Base-by-base conservation (phyloP, 1,140 invertebrate genomes). In the Berghia stephanieae region DNA sequence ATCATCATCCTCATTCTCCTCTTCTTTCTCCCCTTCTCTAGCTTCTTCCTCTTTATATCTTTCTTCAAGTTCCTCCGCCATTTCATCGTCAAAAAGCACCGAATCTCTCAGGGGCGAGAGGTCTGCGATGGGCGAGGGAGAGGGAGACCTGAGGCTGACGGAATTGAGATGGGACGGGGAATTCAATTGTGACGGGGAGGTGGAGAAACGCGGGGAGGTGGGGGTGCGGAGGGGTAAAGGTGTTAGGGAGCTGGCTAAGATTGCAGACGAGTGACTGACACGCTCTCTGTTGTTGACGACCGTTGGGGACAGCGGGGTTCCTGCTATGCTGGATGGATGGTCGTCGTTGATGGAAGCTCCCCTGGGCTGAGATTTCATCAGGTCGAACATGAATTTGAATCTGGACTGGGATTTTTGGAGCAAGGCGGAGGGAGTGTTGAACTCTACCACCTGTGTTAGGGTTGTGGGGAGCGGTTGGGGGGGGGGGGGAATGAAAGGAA, bases 351-450 rank as follows among this genome's bases (percentile, higher is more conserved):
- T 60, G 24, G 79, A 80, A 16, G 76, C 79, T 6, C 79, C 79
- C 1, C 79, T 43, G 0, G 79, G 78, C 21, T 36, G 38, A 10
- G 81, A 81, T 55, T 90, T 88, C 69, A 85, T 84, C 21, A 90
- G 90, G 46, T 87, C 84, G 83, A 94, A 91, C 93, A 97, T 91
- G 63, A 91, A 87, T 75, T 91, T 91, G 79, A 95, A 92, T 57
- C 91, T 87, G 42, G 94, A 92, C 42, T 90, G 88, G 43, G 90
- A 83, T 81, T 92, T 92, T 83, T 93, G 90, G 4, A 94, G 85
- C 72, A 96, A 86, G 2, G 90, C 81, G 78, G 93, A 88, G 0
- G 95, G 94, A 80, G 92, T 91, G 81, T 94, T 94, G 86, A 93
- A 95, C 89, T 96, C 94, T 6, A 90, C 80, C 70, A 93, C 83